Base-by-base conservation (phyloP, 2,888 invertebrate species). In the Sesia apiformis region DNA sequence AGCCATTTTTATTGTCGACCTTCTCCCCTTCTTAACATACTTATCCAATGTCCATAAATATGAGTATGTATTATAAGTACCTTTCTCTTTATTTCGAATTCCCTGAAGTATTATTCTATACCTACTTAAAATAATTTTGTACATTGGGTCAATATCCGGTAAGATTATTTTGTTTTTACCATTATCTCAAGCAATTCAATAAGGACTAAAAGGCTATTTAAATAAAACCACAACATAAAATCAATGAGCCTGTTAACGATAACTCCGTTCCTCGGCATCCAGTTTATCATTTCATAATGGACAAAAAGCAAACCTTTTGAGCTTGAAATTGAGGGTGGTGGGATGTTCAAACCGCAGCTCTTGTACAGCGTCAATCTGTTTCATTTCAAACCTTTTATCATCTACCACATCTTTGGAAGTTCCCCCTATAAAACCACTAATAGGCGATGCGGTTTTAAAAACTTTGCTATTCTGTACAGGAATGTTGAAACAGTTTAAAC, bases 381-480 rank as follows among this genome's bases (percentile, higher is more conserved):
- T 78, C 71, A 78, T 80, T 78, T 70, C 70, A 74, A 73, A 74
- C 67, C 72, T 77, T 78, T 78, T 73, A 70, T 69, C 66, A 55
- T 51, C 52, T 60, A 76, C 76, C 76, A 67, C 77, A 69, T 78
- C 80, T 81, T 76, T 70, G 63, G 62, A 75, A 77, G 67, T 73
- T 69, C 63, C 57, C 57, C 64, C 70, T 72, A 58, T 63, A 59
- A 74, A 78, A 79, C 85, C 84, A 72, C 83, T 81, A 85, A 86
- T 84, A 79, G 78, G 60, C 71, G 60, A 64, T 78, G 80, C 61
- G 83, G 84, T 83, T 78, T 72, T 58, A 56, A 70, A 75, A 82
- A 76, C 72, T 74, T 71, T 63, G 65, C 67, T 62, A 60, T 72
- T 68, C 50, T 52, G 46, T 49, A 40, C n/a, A 7, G 40, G 40